These are phyloP conservation scores for Dolichopus griseipennis DNA, from an alignment of 2,888 invertebrate species.

Conservation along the genomic window DNA sequence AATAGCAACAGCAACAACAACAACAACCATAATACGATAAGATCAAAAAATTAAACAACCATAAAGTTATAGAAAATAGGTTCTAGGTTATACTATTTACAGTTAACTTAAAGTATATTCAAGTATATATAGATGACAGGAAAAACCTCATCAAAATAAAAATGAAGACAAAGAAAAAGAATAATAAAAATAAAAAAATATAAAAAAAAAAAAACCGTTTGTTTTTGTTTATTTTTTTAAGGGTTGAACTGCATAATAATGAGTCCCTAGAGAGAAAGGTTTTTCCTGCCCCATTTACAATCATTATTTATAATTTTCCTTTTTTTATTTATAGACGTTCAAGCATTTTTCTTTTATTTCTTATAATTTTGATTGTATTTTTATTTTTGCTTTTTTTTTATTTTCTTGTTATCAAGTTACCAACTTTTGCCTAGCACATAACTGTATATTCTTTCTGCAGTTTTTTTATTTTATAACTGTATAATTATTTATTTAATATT, in stretches of 20 bases:
- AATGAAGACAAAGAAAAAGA: neutral
- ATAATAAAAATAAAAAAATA: no score
- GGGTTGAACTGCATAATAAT: slow-evolving; percentile 11
- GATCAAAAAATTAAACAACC: neutral
- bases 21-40: no score
- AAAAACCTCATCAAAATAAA: neutral
- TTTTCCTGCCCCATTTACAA: slow-evolving; percentile 11
- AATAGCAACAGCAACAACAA: no score
- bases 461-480: no score
- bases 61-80: slow-evolving; percentile 6
- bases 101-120: neutral
- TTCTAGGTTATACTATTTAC: neutral
- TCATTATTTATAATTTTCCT: slow-evolving; percentile 11
- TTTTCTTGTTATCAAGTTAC: neutral
- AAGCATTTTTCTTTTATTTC: neutral
- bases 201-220: neutral
- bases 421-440: neutral
- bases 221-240: neutral
- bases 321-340: slow-evolving; percentile 1
- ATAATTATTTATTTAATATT: no score
- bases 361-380: neutral
- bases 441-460: neutral
- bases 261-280: slow-evolving; percentile 8
- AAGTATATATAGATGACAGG: neutral
- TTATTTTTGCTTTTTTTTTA: neutral